phyloP scores from a whole-genome alignment of 2,113 vertebrate genomes.

The Choloepus hoffmanni region DNA sequence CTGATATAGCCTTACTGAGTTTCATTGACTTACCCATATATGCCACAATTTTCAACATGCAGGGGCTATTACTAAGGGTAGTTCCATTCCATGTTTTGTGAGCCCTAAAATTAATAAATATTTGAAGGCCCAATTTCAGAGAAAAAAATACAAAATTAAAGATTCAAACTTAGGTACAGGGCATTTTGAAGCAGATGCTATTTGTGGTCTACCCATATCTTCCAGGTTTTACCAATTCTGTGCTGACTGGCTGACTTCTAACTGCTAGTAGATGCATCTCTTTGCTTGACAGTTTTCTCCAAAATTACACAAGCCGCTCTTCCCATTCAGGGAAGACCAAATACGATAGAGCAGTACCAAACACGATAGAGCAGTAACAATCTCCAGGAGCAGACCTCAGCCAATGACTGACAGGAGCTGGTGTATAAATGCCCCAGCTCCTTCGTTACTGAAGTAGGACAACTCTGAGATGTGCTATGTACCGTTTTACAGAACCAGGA shows the following conservation, averaged over 20 bases:
- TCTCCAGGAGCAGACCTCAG: neutral
- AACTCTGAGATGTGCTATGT: neutral
- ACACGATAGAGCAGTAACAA: neutral
- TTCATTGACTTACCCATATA: neutral
- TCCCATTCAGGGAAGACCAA: neutral
- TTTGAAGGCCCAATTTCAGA: neutral
- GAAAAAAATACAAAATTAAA: neutral
- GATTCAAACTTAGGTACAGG: neutral
- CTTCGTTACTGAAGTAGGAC: neutral
- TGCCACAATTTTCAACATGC: neutral
- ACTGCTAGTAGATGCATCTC: neutral
- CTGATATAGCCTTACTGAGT: neutral
- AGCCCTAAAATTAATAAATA: neutral
- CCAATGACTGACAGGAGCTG: neutral
- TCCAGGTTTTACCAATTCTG: neutral
- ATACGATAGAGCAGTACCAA: neutral
- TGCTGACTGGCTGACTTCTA: neutral
- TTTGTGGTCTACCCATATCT: neutral
- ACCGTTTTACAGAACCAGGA: neutral
- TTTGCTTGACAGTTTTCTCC: neutral
- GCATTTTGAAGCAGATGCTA: neutral
- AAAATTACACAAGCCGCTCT: neutral
- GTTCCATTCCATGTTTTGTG: neutral
- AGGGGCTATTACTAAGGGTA: neutral
- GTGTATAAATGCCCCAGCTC: neutral